These are phyloP conservation scores for Gymnarchus niloticus DNA, from an alignment of 2,113 vertebrate genomes.

Conservation along the genomic window DNA sequence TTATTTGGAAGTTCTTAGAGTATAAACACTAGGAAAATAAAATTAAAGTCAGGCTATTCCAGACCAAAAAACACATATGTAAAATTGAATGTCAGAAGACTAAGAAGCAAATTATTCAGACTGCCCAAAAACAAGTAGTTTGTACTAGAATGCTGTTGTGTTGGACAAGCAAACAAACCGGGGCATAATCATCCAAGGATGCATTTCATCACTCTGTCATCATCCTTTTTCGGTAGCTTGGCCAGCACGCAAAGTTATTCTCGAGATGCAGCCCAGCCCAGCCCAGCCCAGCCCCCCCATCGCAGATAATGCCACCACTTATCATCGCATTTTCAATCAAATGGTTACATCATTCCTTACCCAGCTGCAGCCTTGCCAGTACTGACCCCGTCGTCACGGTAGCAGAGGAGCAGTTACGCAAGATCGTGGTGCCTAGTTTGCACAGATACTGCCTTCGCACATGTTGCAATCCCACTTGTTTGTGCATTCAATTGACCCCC, in stretches of 20 bases:
- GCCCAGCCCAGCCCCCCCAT: not conserved
- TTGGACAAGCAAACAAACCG: not conserved
- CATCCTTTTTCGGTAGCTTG: not conserved
- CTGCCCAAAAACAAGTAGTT: not conserved
- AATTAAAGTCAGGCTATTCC: not conserved
- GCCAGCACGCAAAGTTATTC: not conserved
- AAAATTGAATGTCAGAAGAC: constrained; percentile 6
- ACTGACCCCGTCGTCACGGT: not conserved
- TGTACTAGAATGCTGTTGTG: not conserved
- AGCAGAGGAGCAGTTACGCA: not conserved
- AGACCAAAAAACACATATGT: not conserved
- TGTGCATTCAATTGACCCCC: not conserved
- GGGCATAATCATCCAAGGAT: not conserved
- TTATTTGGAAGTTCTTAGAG: not conserved
- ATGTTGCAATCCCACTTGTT: not conserved
- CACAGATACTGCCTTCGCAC: not conserved
- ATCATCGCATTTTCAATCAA: not conserved
- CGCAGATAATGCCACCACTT: constrained; percentile 11
- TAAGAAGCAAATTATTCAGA: not conserved
- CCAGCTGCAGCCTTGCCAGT: not conserved
- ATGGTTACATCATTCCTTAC: constrained; percentile 11
- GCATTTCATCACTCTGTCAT: constrained; percentile 3
- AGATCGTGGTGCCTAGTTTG: not conserved
- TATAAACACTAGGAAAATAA: not conserved
- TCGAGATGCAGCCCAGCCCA: not conserved